These are phyloP conservation scores for Galbula dea DNA, from an alignment of 2,113 vertebrate species.

Conservation along the genomic window DNA sequence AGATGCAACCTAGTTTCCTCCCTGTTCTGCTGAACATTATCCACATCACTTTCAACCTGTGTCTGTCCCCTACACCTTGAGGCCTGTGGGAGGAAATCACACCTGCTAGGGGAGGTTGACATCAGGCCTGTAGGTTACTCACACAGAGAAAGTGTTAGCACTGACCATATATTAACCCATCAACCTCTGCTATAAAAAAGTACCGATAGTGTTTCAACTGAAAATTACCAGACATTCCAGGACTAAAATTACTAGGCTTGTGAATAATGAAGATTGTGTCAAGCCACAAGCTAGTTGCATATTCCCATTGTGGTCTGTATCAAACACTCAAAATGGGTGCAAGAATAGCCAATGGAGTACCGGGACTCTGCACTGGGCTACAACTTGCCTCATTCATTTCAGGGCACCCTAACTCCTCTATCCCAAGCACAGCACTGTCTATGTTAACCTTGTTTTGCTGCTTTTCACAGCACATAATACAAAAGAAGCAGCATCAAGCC, in stretches of 20 bases:
- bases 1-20: neutral
- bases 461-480: neutral
- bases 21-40: neutral
- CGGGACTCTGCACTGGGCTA: neutral
- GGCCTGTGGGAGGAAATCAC: neutral
- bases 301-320: neutral
- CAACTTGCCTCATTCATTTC: rapidly evolving
- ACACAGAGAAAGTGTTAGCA: neutral
- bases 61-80: neutral
- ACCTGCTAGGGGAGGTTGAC: neutral
- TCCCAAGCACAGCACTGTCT: neutral
- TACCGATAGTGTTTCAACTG: neutral
- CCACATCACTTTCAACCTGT: neutral
- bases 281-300: neutral
- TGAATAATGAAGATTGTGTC: neutral
- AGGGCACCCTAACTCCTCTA: neutral
- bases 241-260: neutral
- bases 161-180: neutral
- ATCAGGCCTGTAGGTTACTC: neutral
- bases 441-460: neutral
- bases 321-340: neutral
- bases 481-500: neutral
- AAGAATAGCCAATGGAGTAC: neutral
- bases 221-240: neutral
- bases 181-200: neutral